A percentile compares a stretch with the other conserved stretches of the same genome.
phyloP scores from a whole-genome alignment of 2,797 vertebrate species.

The Tangara arthus region DNA sequence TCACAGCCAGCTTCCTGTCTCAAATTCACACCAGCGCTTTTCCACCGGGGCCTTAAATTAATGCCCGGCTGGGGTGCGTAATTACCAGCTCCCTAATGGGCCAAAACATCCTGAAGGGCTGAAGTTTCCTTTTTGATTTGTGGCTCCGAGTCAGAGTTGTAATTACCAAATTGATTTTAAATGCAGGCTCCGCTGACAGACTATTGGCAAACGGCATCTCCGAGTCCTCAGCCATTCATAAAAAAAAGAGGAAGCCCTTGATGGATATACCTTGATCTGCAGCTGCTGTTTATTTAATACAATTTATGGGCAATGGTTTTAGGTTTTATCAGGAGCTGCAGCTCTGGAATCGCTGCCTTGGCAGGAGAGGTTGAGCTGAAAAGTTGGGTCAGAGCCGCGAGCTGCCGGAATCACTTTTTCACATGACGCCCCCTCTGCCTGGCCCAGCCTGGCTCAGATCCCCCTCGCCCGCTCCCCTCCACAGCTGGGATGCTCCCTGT shows the following conservation, averaged over 20 bases:
- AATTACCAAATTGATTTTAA: constrained; percentile 69
- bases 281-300: constrained; percentile 69
- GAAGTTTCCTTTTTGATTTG: constrained; percentile 62
- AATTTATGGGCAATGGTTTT: constrained; percentile 63
- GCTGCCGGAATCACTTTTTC: constrained; percentile 13
- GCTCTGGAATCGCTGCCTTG: constrained; percentile 54
- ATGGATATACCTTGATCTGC: constrained; percentile 67
- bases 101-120: constrained; percentile 60
- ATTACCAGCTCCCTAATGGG: constrained; percentile 63
- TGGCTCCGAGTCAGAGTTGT: constrained; percentile 45
- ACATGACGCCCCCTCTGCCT: background rate
- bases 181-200: constrained; percentile 59
- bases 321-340: constrained; percentile 68
- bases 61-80: constrained; percentile 54
- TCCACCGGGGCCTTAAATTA: constrained; percentile 36
- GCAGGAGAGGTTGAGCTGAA: constrained; percentile 30
- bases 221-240: constrained; percentile 45
- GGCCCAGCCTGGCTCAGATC: background rate
- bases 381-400: constrained; percentile 8
- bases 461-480: background rate
- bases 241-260: constrained; percentile 50
- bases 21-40: constrained; percentile 52
- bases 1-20: constrained; percentile 41
- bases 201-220: constrained; percentile 52
- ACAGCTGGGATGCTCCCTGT: background rate